Base-by-base conservation (phyloP, 1,140 invertebrate species). In the Sesamia nonagrioides region DNA sequence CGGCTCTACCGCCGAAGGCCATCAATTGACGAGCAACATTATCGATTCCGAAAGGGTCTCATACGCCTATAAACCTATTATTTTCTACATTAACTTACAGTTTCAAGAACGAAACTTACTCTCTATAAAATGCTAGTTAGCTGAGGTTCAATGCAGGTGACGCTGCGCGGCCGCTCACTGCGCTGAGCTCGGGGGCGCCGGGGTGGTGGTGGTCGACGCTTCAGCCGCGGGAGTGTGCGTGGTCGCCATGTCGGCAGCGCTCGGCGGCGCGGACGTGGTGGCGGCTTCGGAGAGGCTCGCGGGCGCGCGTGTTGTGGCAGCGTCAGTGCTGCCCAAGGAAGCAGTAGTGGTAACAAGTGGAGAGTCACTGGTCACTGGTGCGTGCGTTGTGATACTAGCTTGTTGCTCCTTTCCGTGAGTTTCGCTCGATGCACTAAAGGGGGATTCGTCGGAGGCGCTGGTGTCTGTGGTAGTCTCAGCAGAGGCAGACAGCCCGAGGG, bases 81-180 rank as follows among this genome's bases (percentile, higher is more conserved):
- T 89, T 92, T 89, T 91, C 92, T 94, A 92, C 86, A 72, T 89
- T 90, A 88, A 90, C 85, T 90, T 90, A 91, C 78, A 89, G 92
- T 93, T 92, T 94, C 91, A 87, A 92, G 78, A 91, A 91, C 85
- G 91, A 94, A 92, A 92, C 91, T 89, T 92, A 91, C 85, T 89
- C 72, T 82, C 89, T 90, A 91, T 77, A 81, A 93, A 94, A 94
- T 93, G 90, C 92, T 91, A 79, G 88, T 84, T 83, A 90, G 86
- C 86, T 90, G 91, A 89, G 91, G 87, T 91, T 90, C 82, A 83
- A 80, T 87, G 75, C 52, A 27, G 63, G 58, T 77, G 60, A 27
- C 21, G 58, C 50, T 35, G 58, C 42, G 58, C 61, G 77, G 60
- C 66, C 42, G 35, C 84, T 93, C 88, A 93, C 86, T 92, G 88